These are phyloP conservation scores for Mus minutoides DNA, from an alignment of 2,797 vertebrate genomes.

Conservation along the genomic window DNA sequence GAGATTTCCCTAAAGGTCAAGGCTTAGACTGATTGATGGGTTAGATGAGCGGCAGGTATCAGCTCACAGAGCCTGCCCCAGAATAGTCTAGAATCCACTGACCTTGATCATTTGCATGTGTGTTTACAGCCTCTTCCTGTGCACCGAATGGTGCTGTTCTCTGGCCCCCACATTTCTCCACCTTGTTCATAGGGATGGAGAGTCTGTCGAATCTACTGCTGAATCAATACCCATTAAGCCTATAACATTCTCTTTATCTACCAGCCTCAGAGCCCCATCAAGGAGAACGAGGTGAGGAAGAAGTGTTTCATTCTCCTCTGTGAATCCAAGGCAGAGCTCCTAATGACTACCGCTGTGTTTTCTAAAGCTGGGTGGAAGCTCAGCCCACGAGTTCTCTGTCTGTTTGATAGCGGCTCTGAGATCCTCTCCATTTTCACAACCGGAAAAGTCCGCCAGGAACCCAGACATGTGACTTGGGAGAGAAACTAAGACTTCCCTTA, in stretches of 20 bases:
- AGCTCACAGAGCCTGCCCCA: background rate
- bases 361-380: conserved; percentile 30
- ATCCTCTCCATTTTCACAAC: background rate
- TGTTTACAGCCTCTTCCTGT: background rate
- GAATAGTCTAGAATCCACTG: background rate
- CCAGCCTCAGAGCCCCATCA: background rate
- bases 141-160: background rate
- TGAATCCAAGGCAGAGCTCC: background rate
- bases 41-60: background rate
- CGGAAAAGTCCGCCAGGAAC: background rate
- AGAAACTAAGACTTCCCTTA: background rate
- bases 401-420: conserved; percentile 21
- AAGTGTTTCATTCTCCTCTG: background rate
- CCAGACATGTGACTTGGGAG: background rate
- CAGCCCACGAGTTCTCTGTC: background rate
- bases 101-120: background rate
- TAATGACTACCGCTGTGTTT: conserved; percentile 16
- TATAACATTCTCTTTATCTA: conserved; percentile 19
- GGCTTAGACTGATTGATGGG: background rate
- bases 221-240: conserved; percentile 64
- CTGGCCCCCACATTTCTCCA: conserved; percentile 10
- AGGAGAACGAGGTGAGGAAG: conserved; percentile 30
- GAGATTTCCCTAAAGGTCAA: background rate
- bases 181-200: conserved; percentile 9
- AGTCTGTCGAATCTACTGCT: conserved; percentile 47